Percentiles rank a stretch among this genome's conserved stretches.
Evolutionary conservation across 2,113 vertebrate genomes (phyloP).

Genomic region (Nibea albiflora): DNA sequence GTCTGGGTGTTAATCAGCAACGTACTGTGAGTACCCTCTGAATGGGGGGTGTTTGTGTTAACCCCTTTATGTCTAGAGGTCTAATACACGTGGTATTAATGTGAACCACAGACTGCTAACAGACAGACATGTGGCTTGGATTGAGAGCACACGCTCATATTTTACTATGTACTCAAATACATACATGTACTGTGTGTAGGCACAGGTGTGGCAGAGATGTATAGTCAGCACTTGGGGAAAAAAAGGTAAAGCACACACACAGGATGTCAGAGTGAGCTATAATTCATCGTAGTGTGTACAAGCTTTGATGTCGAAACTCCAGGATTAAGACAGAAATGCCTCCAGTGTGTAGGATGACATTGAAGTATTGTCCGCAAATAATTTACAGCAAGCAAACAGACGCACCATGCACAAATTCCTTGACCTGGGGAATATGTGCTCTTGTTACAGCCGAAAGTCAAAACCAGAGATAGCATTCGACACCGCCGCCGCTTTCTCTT

Average conservation of each 20-base stretch:
- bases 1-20: neutral
- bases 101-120: neutral
- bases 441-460: constrained; percentile 33
- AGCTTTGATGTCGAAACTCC: constrained; percentile 44
- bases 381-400: constrained; percentile 46
- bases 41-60: neutral
- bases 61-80: neutral
- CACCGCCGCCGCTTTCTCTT: neutral
- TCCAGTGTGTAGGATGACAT: constrained; percentile 34
- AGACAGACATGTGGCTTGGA: constrained; percentile 22
- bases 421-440: constrained; percentile 45
- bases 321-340: constrained; percentile 20
- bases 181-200: too few relatives aligned
- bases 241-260: constrained; percentile 35
- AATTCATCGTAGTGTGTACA: constrained; percentile 22
- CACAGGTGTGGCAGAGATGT: constrained; percentile 13
- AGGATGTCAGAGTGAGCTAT: constrained; percentile 28
- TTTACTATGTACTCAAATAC: constrained; percentile 20
- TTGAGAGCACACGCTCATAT: neutral
- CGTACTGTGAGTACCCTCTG: neutral
- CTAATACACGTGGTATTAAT: neutral
- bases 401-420: constrained; percentile 34
- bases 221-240: neutral
- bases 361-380: constrained; percentile 54
- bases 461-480: constrained; percentile 1